Conservation (phyloP, 2,113 vertebrate genomes). For the Brienomyrus brachyistius region DNA sequence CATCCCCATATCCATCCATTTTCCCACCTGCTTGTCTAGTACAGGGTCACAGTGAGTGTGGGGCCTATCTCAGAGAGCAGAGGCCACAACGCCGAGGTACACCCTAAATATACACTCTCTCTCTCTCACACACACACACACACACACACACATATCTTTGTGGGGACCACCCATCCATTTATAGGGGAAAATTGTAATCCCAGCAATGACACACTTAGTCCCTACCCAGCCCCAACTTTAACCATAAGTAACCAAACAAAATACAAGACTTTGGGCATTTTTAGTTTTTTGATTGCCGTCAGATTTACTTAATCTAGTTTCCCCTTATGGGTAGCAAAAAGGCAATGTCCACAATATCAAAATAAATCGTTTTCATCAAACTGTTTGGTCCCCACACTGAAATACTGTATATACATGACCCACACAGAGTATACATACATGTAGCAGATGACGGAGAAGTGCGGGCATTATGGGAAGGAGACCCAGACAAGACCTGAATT, state of each 20-base stretch:
- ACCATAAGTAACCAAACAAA: not conserved
- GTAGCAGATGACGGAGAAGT: constrained; percentile 25
- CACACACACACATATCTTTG: not conserved
- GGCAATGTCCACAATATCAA: too few relatives aligned
- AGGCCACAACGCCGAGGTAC: not conserved
- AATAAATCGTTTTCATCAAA: not conserved
- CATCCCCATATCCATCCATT: not conserved
- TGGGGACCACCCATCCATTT: not conserved
- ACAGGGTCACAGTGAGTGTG: not conserved
- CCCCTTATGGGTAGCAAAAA: too few relatives aligned
- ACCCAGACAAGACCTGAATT: not conserved
- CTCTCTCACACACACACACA: too few relatives aligned
- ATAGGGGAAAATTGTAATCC: not conserved
- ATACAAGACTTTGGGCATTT: not conserved
- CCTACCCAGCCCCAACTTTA: not conserved
- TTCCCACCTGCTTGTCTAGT: not conserved
- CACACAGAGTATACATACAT: not conserved
- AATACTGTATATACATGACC: not conserved
- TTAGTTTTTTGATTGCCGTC: not conserved
- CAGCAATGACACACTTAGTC: not conserved
- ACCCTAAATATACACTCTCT: not conserved
- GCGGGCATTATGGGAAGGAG: constrained; percentile 24
- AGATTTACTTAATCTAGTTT: too few relatives aligned
- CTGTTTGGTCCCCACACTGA: not conserved
- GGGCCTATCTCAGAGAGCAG: not conserved